phyloP scores from a whole-genome alignment of 2,797 vertebrate species.

The Rhadinocentrus ornatus region DNA sequence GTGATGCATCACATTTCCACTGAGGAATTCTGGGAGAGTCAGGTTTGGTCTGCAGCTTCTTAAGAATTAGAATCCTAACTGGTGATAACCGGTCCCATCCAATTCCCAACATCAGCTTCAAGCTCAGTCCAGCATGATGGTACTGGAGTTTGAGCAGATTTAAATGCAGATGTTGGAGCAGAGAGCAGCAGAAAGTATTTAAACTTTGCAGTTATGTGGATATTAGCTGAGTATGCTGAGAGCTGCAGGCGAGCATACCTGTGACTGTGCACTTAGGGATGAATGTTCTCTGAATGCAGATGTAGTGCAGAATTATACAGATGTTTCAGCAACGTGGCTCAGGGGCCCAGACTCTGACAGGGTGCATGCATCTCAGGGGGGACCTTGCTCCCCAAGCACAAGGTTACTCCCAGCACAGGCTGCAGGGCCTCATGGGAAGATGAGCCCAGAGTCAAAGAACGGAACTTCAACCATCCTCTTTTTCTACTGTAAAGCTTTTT shows the following conservation, averaged over 20 bases:
- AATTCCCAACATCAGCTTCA: not conserved
- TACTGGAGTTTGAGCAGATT: conserved; percentile 22
- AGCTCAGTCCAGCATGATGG: not conserved
- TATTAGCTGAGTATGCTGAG: conserved; percentile 13
- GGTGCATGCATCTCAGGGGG: conserved; percentile 70
- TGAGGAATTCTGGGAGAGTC: too few relatives aligned
- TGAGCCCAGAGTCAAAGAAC: conserved; percentile 38
- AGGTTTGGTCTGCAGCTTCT: not conserved
- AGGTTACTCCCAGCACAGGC: conserved; percentile 49
- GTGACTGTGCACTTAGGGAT: conserved; percentile 59
- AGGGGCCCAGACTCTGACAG: conserved; percentile 64
- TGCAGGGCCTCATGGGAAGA: conserved; percentile 28
- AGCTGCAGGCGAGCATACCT: conserved; percentile 28
- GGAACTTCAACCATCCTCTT: not conserved
- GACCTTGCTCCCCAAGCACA: conserved; percentile 44
- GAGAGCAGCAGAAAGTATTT: conserved; percentile 2
- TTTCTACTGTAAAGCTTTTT: too few relatives aligned
- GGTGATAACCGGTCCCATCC: too few relatives aligned
- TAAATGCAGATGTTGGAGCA: conserved; percentile 20
- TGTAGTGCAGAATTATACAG: conserved; percentile 48
- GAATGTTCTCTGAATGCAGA: conserved; percentile 66
- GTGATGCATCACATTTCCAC: not conserved
- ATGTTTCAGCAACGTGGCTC: conserved; percentile 40
- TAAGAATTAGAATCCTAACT: too few relatives aligned
- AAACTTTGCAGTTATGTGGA: conserved; percentile 26